Conservation (phyloP, 2,797 vertebrate genomes). For the Tangara arthus region DNA sequence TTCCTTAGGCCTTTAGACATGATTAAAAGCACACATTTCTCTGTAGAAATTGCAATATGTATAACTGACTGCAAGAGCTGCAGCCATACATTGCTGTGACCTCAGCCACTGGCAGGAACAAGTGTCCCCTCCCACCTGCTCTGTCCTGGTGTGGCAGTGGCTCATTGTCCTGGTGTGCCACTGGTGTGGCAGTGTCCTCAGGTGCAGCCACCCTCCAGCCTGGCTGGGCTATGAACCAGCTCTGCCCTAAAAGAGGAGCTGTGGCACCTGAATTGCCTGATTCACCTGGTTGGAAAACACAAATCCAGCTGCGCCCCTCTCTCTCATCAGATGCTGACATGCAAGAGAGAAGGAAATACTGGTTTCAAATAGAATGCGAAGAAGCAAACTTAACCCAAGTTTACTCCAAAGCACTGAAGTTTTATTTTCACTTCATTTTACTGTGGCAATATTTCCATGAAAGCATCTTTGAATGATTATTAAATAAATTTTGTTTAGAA, state of each 20-base stretch:
- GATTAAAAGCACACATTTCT: background rate
- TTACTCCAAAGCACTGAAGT: background rate
- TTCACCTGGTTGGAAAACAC: background rate
- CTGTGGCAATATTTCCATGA: background rate
- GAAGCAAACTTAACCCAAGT: background rate
- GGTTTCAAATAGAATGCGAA: background rate
- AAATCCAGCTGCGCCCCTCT: background rate
- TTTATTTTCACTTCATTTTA: background rate
- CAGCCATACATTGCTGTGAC: background rate
- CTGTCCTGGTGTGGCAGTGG: background rate
- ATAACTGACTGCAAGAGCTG: background rate
- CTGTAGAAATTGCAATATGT: rapidly evolving
- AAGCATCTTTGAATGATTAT: background rate
- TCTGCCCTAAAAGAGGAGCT: background rate
- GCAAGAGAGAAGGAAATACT: background rate
- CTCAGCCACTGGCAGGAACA: background rate
- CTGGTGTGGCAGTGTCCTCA: background rate
- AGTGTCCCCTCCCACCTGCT: rapidly evolving
- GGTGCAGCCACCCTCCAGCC: rapidly evolving
- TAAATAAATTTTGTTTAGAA: background rate
- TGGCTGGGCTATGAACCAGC: background rate
- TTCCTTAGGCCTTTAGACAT: background rate
- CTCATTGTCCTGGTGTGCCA: no score
- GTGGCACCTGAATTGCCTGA: background rate
- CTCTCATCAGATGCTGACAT: rapidly evolving